Evolutionary conservation across 1,140 invertebrate genomes (phyloP).

Genomic region (Bilobella aurantiaca): DNA sequence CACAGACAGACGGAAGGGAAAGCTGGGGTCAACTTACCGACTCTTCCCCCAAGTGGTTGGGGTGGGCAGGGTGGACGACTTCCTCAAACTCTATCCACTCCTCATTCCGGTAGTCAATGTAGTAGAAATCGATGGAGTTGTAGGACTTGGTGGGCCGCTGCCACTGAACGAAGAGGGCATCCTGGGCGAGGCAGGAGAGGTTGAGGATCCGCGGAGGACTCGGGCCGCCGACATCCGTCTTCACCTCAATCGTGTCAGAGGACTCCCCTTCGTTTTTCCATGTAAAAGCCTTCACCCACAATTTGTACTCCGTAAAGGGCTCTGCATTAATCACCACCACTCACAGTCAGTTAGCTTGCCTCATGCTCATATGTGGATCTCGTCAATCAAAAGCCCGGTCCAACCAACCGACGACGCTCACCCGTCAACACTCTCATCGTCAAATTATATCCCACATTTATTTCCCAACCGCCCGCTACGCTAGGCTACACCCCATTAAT

Average conservation of each 20-base stretch:
- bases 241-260: constrained; percentile 58
- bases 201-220: constrained; percentile 66
- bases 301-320: constrained; percentile 69
- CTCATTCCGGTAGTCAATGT: constrained; percentile 55
- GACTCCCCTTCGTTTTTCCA: constrained; percentile 59
- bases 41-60: too few relatives aligned
- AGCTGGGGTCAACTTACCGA: too few relatives aligned
- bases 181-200: constrained; percentile 63
- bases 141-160: constrained; percentile 58
- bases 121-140: constrained; percentile 63
- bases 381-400: too few relatives aligned
- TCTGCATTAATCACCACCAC: too few relatives aligned
- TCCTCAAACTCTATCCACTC: constrained; percentile 50
- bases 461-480: too few relatives aligned
- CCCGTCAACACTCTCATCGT: too few relatives aligned
- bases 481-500: too few relatives aligned
- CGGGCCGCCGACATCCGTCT: constrained; percentile 70
- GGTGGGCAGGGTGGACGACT: constrained; percentile 49
- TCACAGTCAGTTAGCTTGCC: too few relatives aligned
- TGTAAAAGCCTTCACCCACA: constrained; percentile 71
- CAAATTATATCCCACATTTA: too few relatives aligned
- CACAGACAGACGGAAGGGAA: too few relatives aligned
- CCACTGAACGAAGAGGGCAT: constrained; percentile 70
- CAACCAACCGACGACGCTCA: too few relatives aligned
- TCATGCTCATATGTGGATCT: too few relatives aligned